A percentile compares a stretch with the other conserved stretches of the same genome.
Conservation (phyloP, 2,888 invertebrate genomes). For the Tipula unca region DNA sequence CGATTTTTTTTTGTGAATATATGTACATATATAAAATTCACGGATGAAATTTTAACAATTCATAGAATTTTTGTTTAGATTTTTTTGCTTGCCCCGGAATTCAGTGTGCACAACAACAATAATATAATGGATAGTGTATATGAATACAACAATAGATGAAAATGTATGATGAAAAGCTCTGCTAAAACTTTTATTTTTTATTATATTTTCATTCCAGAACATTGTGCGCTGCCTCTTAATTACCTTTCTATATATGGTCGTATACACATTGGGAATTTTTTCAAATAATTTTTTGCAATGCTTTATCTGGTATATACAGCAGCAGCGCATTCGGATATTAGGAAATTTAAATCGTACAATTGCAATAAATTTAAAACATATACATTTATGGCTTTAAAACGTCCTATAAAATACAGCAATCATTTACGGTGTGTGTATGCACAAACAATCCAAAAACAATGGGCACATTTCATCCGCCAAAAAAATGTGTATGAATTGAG, state of each 20-base stretch:
- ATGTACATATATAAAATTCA: background rate
- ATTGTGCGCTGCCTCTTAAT: background rate
- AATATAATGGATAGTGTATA: background rate
- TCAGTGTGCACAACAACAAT: background rate
- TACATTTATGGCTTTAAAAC: background rate
- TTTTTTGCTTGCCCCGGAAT: background rate
- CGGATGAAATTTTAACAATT: background rate
- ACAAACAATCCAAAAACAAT: background rate
- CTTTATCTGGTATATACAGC: background rate
- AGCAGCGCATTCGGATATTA: background rate
- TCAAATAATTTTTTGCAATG: background rate
- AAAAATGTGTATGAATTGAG: background rate
- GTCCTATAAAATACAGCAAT: background rate
- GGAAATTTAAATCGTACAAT: background rate
- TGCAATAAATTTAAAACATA: background rate
- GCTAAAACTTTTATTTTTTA: background rate
- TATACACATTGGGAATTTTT: background rate
- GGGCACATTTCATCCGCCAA: background rate
- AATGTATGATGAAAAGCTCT: background rate
- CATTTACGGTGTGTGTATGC: background rate
- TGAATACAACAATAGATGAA: background rate
- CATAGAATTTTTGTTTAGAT: conserved; percentile 14
- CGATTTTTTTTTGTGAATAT: background rate
- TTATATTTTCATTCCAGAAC: background rate
- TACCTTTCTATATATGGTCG: background rate